Base-by-base conservation (phyloP, 2,888 invertebrate genomes). In the Amphimallon solstitiale region DNA sequence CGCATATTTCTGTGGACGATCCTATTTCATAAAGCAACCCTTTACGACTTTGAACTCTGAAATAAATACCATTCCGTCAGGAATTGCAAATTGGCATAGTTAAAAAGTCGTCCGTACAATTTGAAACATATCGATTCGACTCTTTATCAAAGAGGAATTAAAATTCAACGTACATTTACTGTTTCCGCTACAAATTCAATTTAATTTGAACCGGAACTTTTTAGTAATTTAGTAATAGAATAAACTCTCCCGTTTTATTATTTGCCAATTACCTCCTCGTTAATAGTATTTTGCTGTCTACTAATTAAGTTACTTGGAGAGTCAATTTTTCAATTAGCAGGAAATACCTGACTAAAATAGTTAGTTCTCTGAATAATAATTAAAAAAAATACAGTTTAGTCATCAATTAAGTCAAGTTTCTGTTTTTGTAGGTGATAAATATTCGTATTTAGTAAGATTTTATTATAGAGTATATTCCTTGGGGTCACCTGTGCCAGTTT, bases 71-170 rank as follows among this genome's bases (percentile, higher is more conserved):
- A 38, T 40, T 7, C 43, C 56, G 9, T 6, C 56, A 38, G 40
- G 21, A 56, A 23, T 56, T 14, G 21, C 56, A 40, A 56, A 56
- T 56, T 56, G 56, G 23, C 43, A 23, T 23, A 56, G 40, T 56
- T 56, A 56, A 38, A 56, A 56, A 56, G 43, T 40, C 56, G 56
- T 40, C 56, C 40, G 23, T 40, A 40, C 40, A 35, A 35, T 56
- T 56, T 40, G 21, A 56, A 56, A 12, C 56, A 56, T 56, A 56
- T 56, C 56, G 56, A 56, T 56, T 40, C 43, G 56, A 14, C 40
- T 40, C 40, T 54, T 40, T 40, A 40, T 56, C 56, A 56, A 56
- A 56, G 56, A 23, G 23, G 40, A 40, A 56, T 56, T 56, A 56
- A 40, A 56, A 56, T 56, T 56, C 56, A 40, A 21, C 56, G 56